Evolutionary conservation across 2,113 vertebrate genomes (phyloP), one percentile per base, ranked within the genome.

Genomic region (Pedionomus torquatus): DNA sequence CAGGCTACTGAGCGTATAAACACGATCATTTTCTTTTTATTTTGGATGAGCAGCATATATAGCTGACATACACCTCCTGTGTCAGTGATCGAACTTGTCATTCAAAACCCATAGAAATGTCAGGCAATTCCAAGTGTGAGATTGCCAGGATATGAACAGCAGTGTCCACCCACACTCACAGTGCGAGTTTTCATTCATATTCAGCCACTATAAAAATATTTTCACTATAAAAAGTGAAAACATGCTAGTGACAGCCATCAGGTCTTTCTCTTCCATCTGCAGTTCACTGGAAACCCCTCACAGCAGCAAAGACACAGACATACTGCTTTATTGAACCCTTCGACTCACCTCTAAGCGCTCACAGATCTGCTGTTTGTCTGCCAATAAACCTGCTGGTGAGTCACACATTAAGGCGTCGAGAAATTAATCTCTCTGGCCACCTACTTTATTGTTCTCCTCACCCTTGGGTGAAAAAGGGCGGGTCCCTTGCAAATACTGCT

Each of bases 321-420:
- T 0, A 6, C 24, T 26, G 55, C 39, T 30, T 48, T 33, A 51
- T 0, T 7, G 19, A 58, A 30, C 6, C 3, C 35, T 33, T 24
- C 26, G 11, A 49, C 43, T 5, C 46, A n/a, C 48, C 13, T 10
- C 4, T 1, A 57, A 17, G 18, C 18, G 16, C 1, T 33, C 44
- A 31, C 49, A 81, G 35, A 60, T 1, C 48, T 30, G 33, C 44
- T 31, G n/a, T 35, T 68, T 39, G 13, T 11, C n/a, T 57, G 51
- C 57, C 35, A 43, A 19, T 8, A 6, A 16, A 30, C 25, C 11
- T 44, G 30, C 5, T 4, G 6, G 19, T 5, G 28, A 77, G 35
- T 69, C 78, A 72, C 39, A 48, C 31, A 6, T 21, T 24, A 5
- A 9, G 10, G 15, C 2, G 2, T 7, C 16, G 28, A 83, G 39